Conservation (phyloP, 1,140 invertebrate species). For the Danaus melanippus region DNA sequence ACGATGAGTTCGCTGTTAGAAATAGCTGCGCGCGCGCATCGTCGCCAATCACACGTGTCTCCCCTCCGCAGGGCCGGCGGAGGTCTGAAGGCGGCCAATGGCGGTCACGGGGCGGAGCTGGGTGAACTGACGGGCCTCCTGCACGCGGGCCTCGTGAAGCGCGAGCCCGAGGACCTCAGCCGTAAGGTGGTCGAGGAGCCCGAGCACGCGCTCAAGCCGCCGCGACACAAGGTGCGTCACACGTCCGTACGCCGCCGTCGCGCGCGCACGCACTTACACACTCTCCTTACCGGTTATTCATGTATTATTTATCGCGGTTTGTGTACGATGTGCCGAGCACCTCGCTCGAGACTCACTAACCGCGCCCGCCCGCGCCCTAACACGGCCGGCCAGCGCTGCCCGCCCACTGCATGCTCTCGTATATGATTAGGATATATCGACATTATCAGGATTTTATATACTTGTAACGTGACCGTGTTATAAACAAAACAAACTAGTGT, state of each 20-base stretch:
- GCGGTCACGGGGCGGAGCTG: slow-evolving; percentile 72
- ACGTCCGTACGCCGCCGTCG: slow-evolving; percentile 65
- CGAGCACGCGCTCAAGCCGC: slow-evolving; percentile 67
- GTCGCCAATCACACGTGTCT: slow-evolving; percentile 60
- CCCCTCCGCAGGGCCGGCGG: slow-evolving; percentile 67
- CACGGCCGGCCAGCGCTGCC: slow-evolving; percentile 54
- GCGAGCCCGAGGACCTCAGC: slow-evolving; percentile 72
- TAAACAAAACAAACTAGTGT: slow-evolving; percentile 45
- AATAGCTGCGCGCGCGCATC: slow-evolving; percentile 56
- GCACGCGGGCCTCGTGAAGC: slow-evolving; percentile 71
- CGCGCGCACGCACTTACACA: slow-evolving; percentile 70
- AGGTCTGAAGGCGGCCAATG: slow-evolving; percentile 65
- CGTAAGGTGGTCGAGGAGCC: slow-evolving; percentile 70
- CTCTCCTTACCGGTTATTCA: slow-evolving; percentile 58
- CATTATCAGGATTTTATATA: slow-evolving; percentile 32
- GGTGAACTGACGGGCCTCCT: slow-evolving; percentile 69
- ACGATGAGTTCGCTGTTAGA: slow-evolving; percentile 39
- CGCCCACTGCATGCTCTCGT: slow-evolving; percentile 36
- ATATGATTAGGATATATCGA: slow-evolving; percentile 31
- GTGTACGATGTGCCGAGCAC: slow-evolving; percentile 61
- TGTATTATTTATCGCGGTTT: slow-evolving; percentile 59
- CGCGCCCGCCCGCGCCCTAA: slow-evolving; percentile 65
- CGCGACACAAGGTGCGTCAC: slow-evolving; percentile 70
- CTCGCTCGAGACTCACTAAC: slow-evolving; percentile 58
- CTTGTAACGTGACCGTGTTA: slow-evolving; percentile 49